Base-by-base conservation (phyloP, 2,888 invertebrate genomes). In the Chironomus tentans region DNA sequence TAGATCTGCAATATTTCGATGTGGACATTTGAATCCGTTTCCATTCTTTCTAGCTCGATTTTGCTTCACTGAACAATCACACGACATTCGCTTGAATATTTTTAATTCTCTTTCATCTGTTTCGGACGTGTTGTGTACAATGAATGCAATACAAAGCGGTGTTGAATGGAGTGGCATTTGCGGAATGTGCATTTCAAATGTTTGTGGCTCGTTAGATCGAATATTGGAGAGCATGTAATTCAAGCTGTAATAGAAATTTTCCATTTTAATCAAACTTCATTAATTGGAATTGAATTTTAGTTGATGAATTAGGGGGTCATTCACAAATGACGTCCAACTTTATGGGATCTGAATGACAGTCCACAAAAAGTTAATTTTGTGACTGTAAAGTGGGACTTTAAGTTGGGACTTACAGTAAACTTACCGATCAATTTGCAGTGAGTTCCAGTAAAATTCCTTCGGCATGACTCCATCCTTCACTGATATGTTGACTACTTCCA, bases 391-490 rank as follows among this genome's bases (percentile, higher is more conserved):
- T n/a, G n/a, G n/a, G n/a, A n/a, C n/a, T n/a, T n/a, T n/a, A n/a
- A n/a, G n/a, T n/a, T n/a, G n/a, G n/a, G n/a, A n/a, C n/a, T n/a
- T n/a, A n/a, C n/a, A n/a, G n/a, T 69, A 15, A 13, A 28, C 13
- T 47, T 70, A 70, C 70, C 70, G 1, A 47, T 70, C 21, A 48
- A 70, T 70, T 47, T 18, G n/a, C 46, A 70, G 12, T 10, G n/a
- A 15, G 13, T 70, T 47, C 70, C 70, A 70, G 15, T 70, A 70
- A 48, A 70, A 70, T 24, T 70, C 70, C 13, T 47, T 70, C 0
- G 47, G 46, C 70, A 70, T 70, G 7, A 70, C 21, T 28, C 46
- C 70, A 47, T 70, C 46, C 13, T 47, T 70, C 21, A 70, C 0
- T n/a, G 70, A 47, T 7, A 70, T 46, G 12, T 70, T 48, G 5